Evolutionary conservation across 2,113 vertebrate genomes (phyloP), one percentile per base, ranked within the genome.

Genomic region (Nothocercus julius): DNA sequence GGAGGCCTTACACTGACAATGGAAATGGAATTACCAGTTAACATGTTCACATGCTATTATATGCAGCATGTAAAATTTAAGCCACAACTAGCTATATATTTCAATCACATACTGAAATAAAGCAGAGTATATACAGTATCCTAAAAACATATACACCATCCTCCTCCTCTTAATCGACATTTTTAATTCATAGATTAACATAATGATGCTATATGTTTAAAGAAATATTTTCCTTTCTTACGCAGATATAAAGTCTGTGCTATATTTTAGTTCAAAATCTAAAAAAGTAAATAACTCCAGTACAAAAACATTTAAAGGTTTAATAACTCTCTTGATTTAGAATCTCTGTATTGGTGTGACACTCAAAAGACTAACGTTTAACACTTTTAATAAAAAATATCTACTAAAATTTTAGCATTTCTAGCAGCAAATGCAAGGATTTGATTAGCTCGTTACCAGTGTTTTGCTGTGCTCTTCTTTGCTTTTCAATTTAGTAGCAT

Each of bases 161-260:
- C 61, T 75, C 64, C 86, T 88, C 69, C 83, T 88, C 82, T 51
- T 96, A 91, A 89, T 2, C 85, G 30, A 68, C 62, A 73, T 36
- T 79, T 66, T 76, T 89, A 84, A 96, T 94, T 94, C 87, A 95
- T 89, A 56, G 92, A 93, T 94, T 93, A 93, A 79, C 81, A 66
- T 73, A 44, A 73, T 21, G 56, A 22, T 54, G 73, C 10, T 32
- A 87, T 87, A 70, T 91, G 75, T 89, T 92, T 82, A 32, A 87
- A 89, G 84, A 93, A 73, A 63, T 36, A 75, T 84, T 76, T 62
- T 47, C 34, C 42, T 73, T 25, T 44, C 18, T 73, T 66, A 76
- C 7, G 10, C 30, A 76, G 53, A 38, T 5, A 63, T 20, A 40
- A 54, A 54, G 21, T 13, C 68, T 25, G 4, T 27, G 19, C 27